Evolutionary conservation across 2,888 invertebrate genomes (phyloP), one percentile per base, ranked within the genome.

Genomic region (Nomada ferruginata): DNA sequence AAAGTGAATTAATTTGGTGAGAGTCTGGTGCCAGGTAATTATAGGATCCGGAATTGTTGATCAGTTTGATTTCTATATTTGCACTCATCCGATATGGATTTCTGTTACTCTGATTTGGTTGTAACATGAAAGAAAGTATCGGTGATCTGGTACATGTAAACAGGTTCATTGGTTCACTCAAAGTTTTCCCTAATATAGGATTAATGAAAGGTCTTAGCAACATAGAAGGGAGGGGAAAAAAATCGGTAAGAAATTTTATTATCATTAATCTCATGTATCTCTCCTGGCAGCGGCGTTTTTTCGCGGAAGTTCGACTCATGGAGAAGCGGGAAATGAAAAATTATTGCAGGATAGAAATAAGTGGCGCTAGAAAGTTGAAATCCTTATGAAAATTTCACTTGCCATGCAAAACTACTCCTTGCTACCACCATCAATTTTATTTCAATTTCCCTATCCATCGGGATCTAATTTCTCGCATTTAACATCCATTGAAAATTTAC

Each of bases 91-190:
- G 47, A 15, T 15, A 15, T 47, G 47, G 47, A 47, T 47, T 15
- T 11, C 11, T 10, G 47, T 47, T 15, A 15, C 2, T 47, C 47
- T 15, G 68, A 69, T 57, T 69, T 69, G 68, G 68, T 57, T 69
- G 68, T 57, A 57, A 69, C 68, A 69, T 26, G 55, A 57, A 69
- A 26, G 68, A 69, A 69, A 69, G 68, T 69, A 69, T 69, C 42
- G 15, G 55, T 69, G 42, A 44, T 44, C 23, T 44, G 55, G 44
- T 57, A 44, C 42, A 18, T 18, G 55, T 7, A 18, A 55, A 69
- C 68, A 44, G 68, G 68, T 69, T 57, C 55, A 69, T 55, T 44
- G 44, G 68, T 57, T 20, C n/a, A n/a, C 44, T 53, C n/a, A 20
- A 69, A 42, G 26, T n/a, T 13, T 57, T 57, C 23, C 68, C 68